Evolutionary conservation across 2,113 vertebrate genomes (phyloP).

Genomic region (Nothobranchius furzeri): DNA sequence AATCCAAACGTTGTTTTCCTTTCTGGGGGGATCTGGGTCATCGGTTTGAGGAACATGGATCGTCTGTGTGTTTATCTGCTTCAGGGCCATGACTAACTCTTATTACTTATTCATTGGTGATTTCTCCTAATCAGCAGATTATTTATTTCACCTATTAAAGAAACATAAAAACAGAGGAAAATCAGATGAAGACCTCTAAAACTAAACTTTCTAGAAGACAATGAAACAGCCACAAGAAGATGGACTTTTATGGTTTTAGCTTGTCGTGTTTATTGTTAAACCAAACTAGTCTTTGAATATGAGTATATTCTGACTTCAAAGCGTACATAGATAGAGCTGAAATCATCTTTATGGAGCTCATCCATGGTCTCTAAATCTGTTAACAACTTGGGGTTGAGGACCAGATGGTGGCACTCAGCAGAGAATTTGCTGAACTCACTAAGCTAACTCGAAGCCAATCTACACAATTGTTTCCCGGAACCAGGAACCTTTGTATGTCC

Average conservation of each 20-base stretch:
- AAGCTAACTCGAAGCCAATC: too few species aligned
- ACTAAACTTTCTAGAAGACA: background rate
- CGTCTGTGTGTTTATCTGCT: background rate
- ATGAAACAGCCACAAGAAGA: background rate
- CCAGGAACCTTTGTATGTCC: too few species aligned
- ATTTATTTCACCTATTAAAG: background rate
- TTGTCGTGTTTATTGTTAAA: too few species aligned
- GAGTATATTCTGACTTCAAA: too few species aligned
- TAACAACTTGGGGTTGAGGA: too few species aligned
- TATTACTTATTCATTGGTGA: background rate
- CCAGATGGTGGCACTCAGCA: too few species aligned
- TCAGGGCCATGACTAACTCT: background rate
- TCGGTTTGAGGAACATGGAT: slow-evolving; percentile 1
- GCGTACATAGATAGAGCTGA: too few species aligned
- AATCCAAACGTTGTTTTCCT: background rate
- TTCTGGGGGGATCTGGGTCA: slow-evolving; percentile 12
- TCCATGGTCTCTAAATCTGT: too few species aligned
- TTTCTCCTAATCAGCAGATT: slow-evolving; percentile 1
- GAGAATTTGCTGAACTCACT: too few species aligned
- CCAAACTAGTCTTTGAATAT: too few species aligned
- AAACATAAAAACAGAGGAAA: background rate
- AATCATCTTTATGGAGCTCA: too few species aligned
- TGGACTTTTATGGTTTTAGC: background rate
- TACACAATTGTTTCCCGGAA: too few species aligned
- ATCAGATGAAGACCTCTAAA: background rate